Percentiles rank a stretch among this genome's conserved stretches.
Conservation (phyloP, 1,140 invertebrate species). For the Tetraneura akinire region DNA sequence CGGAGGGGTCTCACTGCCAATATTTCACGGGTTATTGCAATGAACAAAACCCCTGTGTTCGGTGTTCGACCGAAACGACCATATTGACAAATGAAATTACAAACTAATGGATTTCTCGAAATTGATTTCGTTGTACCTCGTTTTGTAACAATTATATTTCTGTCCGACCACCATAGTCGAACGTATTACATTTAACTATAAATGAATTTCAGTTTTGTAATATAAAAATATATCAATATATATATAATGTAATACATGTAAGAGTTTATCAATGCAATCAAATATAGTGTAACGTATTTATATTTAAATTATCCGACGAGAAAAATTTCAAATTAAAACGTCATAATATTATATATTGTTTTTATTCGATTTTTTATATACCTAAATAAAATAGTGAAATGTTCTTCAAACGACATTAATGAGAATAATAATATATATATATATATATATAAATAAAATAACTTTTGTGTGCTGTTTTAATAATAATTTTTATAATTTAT, state of each 20-base stretch:
- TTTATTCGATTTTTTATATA: no score
- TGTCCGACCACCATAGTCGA: background rate
- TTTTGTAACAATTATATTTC: constrained; percentile 43
- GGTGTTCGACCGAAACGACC: constrained; percentile 38
- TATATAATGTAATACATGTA: background rate
- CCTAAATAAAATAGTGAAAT: no score
- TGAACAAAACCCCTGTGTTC: constrained; percentile 43
- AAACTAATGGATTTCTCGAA: constrained; percentile 44
- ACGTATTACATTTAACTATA: background rate
- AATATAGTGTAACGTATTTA: no score
- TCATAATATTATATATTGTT: no score
- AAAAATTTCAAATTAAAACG: no score
- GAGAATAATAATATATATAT: no score
- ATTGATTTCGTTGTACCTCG: constrained; percentile 39
- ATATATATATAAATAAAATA: no score
- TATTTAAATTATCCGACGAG: no score
- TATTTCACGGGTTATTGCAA: constrained; percentile 49
- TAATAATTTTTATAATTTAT: no score
- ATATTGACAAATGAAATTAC: constrained; percentile 51
- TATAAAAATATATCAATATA: background rate
- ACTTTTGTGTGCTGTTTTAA: no score
- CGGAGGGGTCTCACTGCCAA: constrained; percentile 20
- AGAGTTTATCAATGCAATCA: no score
- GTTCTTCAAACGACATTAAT: no score
- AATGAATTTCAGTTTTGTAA: background rate